These are phyloP conservation scores for Cynodonichthys magdalenae DNA, from an alignment of 2,797 vertebrate species.

Conservation along the genomic window DNA sequence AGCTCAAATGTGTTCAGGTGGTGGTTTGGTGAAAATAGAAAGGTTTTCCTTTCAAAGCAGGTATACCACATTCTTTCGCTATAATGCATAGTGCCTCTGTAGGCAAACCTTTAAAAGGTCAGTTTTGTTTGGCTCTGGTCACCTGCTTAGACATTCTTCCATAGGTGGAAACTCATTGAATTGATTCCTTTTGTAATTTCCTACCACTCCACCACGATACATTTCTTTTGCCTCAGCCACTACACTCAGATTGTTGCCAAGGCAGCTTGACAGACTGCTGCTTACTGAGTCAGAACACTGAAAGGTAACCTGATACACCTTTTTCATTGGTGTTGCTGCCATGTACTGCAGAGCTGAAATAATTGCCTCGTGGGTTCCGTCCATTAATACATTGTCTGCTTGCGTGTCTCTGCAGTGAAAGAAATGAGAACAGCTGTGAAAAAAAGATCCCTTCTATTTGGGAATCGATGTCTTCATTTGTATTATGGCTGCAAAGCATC, in stretches of 20 bases:
- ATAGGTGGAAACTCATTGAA: constrained; percentile 62
- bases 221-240: constrained; percentile 61
- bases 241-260: constrained; percentile 66
- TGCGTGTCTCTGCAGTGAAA: constrained; percentile 42
- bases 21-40: too few relatives aligned
- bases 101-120: constrained; percentile 62
- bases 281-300: constrained; percentile 68
- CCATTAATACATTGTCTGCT: constrained; percentile 63
- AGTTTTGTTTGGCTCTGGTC: constrained; percentile 62
- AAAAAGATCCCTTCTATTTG: constrained; percentile 39
- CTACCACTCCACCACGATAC: constrained; percentile 59
- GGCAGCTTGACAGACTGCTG: constrained; percentile 66
- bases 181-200: constrained; percentile 79
- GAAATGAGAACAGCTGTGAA: constrained; percentile 32
- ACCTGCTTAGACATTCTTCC: constrained; percentile 61
- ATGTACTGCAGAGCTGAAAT: constrained; percentile 58
- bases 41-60: too few relatives aligned
- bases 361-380: constrained; percentile 58
- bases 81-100: constrained; percentile 49
- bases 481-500: constrained; percentile 32
- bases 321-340: constrained; percentile 49
- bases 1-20: constrained; percentile 10
- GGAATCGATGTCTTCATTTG: constrained; percentile 57
- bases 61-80: constrained; percentile 13
- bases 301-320: constrained; percentile 63